A percentile compares a stretch with the other conserved stretches of the same genome.
phyloP scores from a whole-genome alignment of 2,797 vertebrate genomes.

The Adelosebastes latens region DNA sequence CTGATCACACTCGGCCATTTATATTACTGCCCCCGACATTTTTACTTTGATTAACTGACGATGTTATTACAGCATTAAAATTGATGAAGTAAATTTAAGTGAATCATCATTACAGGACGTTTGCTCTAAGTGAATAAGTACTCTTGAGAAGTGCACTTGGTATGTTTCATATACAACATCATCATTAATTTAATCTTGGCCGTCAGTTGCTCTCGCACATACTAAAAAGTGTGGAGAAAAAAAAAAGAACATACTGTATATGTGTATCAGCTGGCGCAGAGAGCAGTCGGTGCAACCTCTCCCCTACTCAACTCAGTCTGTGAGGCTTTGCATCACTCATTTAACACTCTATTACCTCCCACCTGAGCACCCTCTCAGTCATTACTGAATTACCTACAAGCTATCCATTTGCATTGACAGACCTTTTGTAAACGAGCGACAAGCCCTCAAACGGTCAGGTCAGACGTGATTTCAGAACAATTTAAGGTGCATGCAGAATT shows the following conservation, averaged over 20 bases:
- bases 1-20: constrained; percentile 54
- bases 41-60: constrained; percentile 73
- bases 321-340: constrained; percentile 71
- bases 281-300: constrained; percentile 30
- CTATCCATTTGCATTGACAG: constrained; percentile 71
- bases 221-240: constrained; percentile 21
- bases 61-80: constrained; percentile 76
- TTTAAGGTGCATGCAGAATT: neutral
- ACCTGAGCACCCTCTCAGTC: constrained; percentile 73
- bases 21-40: constrained; percentile 49
- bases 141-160: constrained; percentile 49
- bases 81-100: constrained; percentile 75
- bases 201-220: constrained; percentile 39
- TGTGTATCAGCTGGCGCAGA: constrained; percentile 11
- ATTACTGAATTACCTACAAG: constrained; percentile 73
- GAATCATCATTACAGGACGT: constrained; percentile 69
- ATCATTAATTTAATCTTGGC: constrained; percentile 51
- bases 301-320: constrained; percentile 38
- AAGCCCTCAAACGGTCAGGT: constrained; percentile 27
- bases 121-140: constrained; percentile 71
- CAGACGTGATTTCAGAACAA: constrained; percentile 19
- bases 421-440: constrained; percentile 49
- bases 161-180: constrained; percentile 61
- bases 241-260: neutral
- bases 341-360: constrained; percentile 78